Evolutionary conservation across 2,113 vertebrate genomes (phyloP), one percentile per base, ranked within the genome.

Genomic region (Grantiella picta): DNA sequence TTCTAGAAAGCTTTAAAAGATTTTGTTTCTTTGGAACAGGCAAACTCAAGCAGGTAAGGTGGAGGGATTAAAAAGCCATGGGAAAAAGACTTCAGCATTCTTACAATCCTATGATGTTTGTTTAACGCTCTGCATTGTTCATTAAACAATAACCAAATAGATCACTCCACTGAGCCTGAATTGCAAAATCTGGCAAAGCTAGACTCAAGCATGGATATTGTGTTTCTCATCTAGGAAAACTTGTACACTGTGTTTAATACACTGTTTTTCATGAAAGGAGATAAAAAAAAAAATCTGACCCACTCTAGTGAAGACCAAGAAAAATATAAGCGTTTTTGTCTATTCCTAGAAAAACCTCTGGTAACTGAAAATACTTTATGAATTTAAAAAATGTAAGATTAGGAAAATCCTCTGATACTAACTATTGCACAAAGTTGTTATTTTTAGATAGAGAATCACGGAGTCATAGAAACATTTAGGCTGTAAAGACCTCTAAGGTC

Each of bases 101-200:
- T 69, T 87, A 70, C 45, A 81, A 13, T 31, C 53, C 21, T 64
- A 12, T 45, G 60, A 23, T 91, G 79, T 88, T 96, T 94, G 75
- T 81, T 86, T 90, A 94, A 86, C 0, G 0, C 59, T 86, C 60
- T 88, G 63, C 85, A 93, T 94, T 96, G 88, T 97, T 95, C 90
- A 83, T 68, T 93, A 61, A 89, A 96, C 72, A 90, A 95, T 96
- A 96, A 96, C 66, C 63, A 76, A 95, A 93, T 17, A 90, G 85
- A 86, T 88, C 94, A 86, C 59, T 95, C 50, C 59, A 78, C 60
- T 82, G 40, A 75, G 83, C 25, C 65, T 79, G 91, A 86, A 86
- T 45, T 84, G 60, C 77, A 96, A 96, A 93, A 95, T 86, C 80
- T 78, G 83, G 35, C 56, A 69, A 49, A 75, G 76, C 79, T 84